phyloP scores from a whole-genome alignment of 1,140 invertebrate species.

The Euwallacea fornicatus region DNA sequence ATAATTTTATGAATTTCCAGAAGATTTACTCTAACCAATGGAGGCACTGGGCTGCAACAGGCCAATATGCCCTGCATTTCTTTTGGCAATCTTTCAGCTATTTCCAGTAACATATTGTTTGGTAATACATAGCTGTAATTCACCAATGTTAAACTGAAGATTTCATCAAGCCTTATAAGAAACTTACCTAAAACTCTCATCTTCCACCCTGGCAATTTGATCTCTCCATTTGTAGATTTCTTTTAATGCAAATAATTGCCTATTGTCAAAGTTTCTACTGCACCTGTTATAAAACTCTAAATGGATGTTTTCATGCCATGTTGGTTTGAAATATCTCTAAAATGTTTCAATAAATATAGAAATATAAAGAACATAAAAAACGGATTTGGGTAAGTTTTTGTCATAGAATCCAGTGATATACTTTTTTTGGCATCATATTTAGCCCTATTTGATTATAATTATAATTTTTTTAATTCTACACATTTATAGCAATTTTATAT shows the following conservation, averaged over 20 bases:
- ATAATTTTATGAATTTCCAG: conserved; percentile 77
- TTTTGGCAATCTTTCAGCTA: conserved; percentile 86
- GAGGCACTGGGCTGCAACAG: conserved; percentile 92
- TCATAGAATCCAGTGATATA: no score
- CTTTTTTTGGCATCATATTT: neutral
- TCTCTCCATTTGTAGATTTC: conserved; percentile 90
- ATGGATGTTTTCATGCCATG: conserved; percentile 72
- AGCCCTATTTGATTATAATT: no score
- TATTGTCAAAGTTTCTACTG: conserved; percentile 80
- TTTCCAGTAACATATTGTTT: conserved; percentile 92
- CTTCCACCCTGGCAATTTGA: conserved; percentile 76
- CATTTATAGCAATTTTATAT: no score
- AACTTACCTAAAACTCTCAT: conserved; percentile 82
- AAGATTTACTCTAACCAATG: conserved; percentile 78
- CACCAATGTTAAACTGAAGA: neutral
- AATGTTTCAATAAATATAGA: conserved; percentile 38
- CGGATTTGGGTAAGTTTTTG: no score
- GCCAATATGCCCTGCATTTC: conserved; percentile 93
- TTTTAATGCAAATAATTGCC: conserved; percentile 81
- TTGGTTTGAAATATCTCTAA: conserved; percentile 80
- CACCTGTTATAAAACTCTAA: conserved; percentile 75
- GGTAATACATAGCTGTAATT: conserved; percentile 82
- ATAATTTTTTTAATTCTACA: no score
- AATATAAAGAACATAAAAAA: no score
- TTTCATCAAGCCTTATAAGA: neutral